Conservation (phyloP, 2,888 invertebrate species). For the Diarsia rubi region DNA sequence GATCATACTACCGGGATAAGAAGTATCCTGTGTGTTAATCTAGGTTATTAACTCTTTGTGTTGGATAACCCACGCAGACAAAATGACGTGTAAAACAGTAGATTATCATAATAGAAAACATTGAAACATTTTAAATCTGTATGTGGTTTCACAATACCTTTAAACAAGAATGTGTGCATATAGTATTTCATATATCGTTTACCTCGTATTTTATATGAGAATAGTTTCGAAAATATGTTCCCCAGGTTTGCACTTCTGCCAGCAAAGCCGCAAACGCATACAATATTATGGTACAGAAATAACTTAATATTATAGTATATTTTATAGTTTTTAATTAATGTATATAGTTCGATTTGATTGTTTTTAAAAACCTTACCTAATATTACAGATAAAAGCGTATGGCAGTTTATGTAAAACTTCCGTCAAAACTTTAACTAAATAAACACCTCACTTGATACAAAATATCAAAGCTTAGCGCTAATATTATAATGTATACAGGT, state of each 20-base stretch:
- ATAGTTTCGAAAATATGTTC: background rate
- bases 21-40: too few species aligned
- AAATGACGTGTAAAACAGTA: background rate
- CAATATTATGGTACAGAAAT: background rate
- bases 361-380: too few species aligned
- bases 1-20: too few species aligned
- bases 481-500: background rate
- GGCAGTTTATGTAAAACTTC: conserved; percentile 1
- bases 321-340: too few species aligned
- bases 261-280: too few species aligned
- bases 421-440: background rate
- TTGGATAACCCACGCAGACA: too few species aligned
- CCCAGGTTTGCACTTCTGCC: background rate
- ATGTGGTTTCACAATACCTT: background rate
- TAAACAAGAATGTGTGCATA: background rate
- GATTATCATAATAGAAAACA: background rate
- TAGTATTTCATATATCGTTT: background rate
- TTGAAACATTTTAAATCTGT: background rate
- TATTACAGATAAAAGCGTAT: background rate
- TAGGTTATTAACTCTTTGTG: too few species aligned
- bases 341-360: too few species aligned
- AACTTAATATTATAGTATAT: background rate
- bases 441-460: conserved; percentile 17
- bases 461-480: background rate
- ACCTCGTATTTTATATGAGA: background rate